A percentile compares a stretch with the other conserved stretches of the same genome.
phyloP scores from a whole-genome alignment of 2,888 invertebrate genomes.

The Agrotis puta region DNA sequence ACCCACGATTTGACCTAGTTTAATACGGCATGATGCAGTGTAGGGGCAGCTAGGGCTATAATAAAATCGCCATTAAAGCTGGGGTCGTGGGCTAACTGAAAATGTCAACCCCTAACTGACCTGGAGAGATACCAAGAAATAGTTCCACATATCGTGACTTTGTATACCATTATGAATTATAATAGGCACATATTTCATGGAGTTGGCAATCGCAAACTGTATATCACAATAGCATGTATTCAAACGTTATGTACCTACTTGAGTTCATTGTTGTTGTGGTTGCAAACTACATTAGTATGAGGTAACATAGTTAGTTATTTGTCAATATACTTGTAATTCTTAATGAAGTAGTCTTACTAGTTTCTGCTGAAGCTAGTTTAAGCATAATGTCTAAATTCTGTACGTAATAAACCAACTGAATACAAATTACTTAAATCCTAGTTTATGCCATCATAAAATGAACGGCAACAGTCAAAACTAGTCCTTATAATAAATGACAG shows the following conservation, averaged over 20 bases:
- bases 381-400: constrained; percentile 26
- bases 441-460: constrained; percentile 1
- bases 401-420: constrained; percentile 14
- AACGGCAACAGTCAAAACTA: constrained; percentile 9
- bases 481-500: constrained; percentile 36
- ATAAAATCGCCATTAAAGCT: constrained; percentile 46
- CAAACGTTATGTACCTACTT: constrained; percentile 40
- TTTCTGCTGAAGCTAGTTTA: constrained; percentile 12
- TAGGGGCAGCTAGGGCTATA: constrained; percentile 49
- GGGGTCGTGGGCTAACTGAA: constrained; percentile 33
- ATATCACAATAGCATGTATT: constrained; percentile 43
- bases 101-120: constrained; percentile 44
- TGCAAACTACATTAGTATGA: constrained; percentile 31
- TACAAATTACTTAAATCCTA: constrained; percentile 26
- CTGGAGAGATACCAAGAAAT: constrained; percentile 55
- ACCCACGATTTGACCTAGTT: constrained; percentile 42
- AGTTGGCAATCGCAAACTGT: constrained; percentile 45
- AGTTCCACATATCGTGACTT: constrained; percentile 45
- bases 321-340: constrained; percentile 40
- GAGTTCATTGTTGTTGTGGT: constrained; percentile 30
- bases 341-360: constrained; percentile 48
- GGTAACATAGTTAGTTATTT: constrained; percentile 40
- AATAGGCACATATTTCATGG: constrained; percentile 47
- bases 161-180: constrained; percentile 43
- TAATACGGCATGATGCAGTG: constrained; percentile 75